Conservation (phyloP, 2,113 vertebrate genomes). For the Athene noctua region DNA sequence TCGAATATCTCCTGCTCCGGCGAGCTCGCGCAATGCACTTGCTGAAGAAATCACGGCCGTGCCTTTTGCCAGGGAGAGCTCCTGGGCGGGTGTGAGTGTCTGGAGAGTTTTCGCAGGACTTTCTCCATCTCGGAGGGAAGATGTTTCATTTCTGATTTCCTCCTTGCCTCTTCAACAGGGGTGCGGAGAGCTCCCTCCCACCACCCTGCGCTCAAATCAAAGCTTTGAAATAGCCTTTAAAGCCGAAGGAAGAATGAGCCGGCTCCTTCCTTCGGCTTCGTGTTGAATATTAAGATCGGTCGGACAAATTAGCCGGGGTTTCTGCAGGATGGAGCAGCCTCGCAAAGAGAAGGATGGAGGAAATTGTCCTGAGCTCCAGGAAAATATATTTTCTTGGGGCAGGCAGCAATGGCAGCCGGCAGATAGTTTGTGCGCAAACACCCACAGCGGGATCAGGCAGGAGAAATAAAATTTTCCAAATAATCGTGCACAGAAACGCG, state of each 20-base stretch:
- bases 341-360: neutral
- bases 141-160: neutral
- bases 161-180: neutral
- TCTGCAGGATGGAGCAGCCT: neutral
- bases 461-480: neutral
- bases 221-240: neutral
- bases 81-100: neutral
- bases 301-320: neutral
- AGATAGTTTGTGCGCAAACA: neutral
- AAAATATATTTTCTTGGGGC: neutral
- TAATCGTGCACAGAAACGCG: fast-evolving
- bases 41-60: neutral
- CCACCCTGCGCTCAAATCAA: neutral
- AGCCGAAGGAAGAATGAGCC: neutral
- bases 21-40: neutral
- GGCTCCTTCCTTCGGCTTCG: neutral
- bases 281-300: neutral
- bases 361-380: neutral
- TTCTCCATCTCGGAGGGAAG: neutral
- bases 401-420: neutral
- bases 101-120: neutral
- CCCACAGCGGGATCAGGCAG: neutral
- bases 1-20: neutral
- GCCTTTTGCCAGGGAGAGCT: neutral
- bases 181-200: neutral